Percentiles rank a stretch among this genome's conserved stretches.
These are phyloP conservation scores for Geopemphigus sp. DNA, from an alignment of 1,140 invertebrate genomes.

Conservation along the genomic window DNA sequence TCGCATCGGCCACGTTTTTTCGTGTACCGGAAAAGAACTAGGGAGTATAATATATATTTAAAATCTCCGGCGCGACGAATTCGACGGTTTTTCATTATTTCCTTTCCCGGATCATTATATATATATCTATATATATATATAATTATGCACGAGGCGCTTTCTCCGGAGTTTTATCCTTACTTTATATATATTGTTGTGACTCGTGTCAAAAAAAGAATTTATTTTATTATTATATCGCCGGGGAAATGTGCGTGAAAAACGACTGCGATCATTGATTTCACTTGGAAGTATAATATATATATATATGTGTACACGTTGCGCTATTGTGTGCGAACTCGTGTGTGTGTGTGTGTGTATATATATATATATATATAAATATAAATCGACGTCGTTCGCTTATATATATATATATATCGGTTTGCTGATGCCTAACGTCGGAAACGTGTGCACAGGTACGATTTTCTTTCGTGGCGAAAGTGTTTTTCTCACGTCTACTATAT, in stretches of 20 bases:
- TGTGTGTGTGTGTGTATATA: too few relatives aligned
- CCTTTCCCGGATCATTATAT: not conserved
- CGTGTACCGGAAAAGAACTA: not conserved
- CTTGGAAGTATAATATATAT: not conserved
- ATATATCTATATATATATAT: not conserved
- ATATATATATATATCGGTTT: not conserved
- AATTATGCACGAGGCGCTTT: not conserved
- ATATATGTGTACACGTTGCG: not conserved
- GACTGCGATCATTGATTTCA: conserved; percentile 25
- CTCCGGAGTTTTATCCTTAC: not conserved
- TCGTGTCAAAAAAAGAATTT: not conserved
- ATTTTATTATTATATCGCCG: not conserved
- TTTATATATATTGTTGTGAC: too few relatives aligned
- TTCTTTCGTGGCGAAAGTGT: not conserved
- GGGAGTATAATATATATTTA: not conserved
- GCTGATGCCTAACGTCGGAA: too few relatives aligned
- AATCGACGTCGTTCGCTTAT: not conserved
- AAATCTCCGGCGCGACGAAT: not conserved
- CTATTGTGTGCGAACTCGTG: not conserved
- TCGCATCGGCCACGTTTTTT: not conserved
- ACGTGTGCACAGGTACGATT: not conserved
- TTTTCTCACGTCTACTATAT: not conserved
- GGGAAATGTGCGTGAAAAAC: conserved; percentile 22
- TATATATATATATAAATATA: too few relatives aligned
- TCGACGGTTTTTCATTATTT: not conserved